Base-by-base conservation (phyloP, 2,113 vertebrate species). In the zebrafish (Danio rerio) region DNA sequence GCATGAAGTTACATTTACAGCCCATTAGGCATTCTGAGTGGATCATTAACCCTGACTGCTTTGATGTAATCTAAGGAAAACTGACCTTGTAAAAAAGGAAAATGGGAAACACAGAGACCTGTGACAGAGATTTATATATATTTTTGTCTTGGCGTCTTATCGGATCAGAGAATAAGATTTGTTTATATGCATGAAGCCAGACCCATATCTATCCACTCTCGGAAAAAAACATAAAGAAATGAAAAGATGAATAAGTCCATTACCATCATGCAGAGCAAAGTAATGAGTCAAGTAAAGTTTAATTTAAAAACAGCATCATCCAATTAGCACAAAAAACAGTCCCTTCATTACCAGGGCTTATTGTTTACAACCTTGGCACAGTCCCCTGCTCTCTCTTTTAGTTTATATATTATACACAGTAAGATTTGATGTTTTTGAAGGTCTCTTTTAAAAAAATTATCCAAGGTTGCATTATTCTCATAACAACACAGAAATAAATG, bases 31-130 rank as follows among this genome's bases (percentile, higher is more conserved):
- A 59, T 42, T 61, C 59, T 49, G 12, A 76, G 56, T 20, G 5
- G 71, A 61, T 42, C 56, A 76, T 76, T 76, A 76, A 58, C 47
- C 45, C 75, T 10, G 47, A 52, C 58, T 12, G 31, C 75, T 31
- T 63, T n/a, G 3, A 50, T 16, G 59, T 52, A 50, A 65, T 63
- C 59, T 40, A 63, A 63, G 59, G 43, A 63, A 49, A 50, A 78
- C 20, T 63, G 75, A 78, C 59, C 18, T 63, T 31, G 75, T 16
- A 78, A 62, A 78, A 73, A 43, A 47, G 40, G 59, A 6, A 50
- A 20, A 50, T 7, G 10, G 16, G 3, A 21, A 9, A 13, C 10
- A 49, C 1, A 45, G 12, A 49, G 9, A 9, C 6, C 15, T 13
- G 8, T 13, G 10, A 4, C n/a, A 2, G 10, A 18, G 47, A 71